phyloP scores from a whole-genome alignment of 1,140 invertebrate genomes.

The Scaptomyza graminum region DNA sequence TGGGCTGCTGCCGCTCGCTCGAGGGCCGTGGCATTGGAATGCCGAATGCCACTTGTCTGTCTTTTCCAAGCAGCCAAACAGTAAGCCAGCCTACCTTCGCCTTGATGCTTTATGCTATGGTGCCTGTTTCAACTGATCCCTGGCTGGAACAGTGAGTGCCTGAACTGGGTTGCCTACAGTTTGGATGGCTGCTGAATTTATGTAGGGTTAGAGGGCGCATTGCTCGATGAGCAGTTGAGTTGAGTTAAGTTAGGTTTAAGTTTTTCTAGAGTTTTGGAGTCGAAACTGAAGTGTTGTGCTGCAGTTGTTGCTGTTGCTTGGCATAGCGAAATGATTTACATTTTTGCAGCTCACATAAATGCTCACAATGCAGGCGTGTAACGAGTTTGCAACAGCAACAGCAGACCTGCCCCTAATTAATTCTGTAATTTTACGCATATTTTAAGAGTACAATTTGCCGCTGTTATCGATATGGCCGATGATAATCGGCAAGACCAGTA shows the following conservation, averaged over 20 bases:
- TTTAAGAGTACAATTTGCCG: slow-evolving; percentile 35
- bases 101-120: slow-evolving; percentile 1
- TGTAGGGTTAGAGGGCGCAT: slow-evolving; percentile 82
- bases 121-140: slow-evolving; percentile 16
- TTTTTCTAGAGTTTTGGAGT: not conserved
- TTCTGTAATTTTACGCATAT: slow-evolving; percentile 59
- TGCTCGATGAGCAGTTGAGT: slow-evolving; percentile 68
- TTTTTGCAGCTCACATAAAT: slow-evolving; percentile 70
- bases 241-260: slow-evolving; percentile 23
- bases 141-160: slow-evolving; percentile 24
- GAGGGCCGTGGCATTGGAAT: slow-evolving; percentile 75
- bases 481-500: slow-evolving; percentile 62
- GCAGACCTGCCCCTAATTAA: slow-evolving; percentile 41
- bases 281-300: slow-evolving; percentile 20
- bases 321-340: slow-evolving; percentile 82
- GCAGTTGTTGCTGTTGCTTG: slow-evolving; percentile 72
- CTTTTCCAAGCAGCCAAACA: slow-evolving; percentile 22
- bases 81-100: not conserved
- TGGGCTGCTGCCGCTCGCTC: slow-evolving; percentile 46
- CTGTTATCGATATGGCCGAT: slow-evolving; percentile 54
- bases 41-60: slow-evolving; percentile 83
- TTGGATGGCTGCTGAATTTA: slow-evolving; percentile 68
- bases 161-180: slow-evolving; percentile 38
- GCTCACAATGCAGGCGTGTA: slow-evolving; percentile 56
- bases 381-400: slow-evolving; percentile 53